Base-by-base conservation (phyloP, 2,888 invertebrate species). In the Epistrophella euchroma region DNA sequence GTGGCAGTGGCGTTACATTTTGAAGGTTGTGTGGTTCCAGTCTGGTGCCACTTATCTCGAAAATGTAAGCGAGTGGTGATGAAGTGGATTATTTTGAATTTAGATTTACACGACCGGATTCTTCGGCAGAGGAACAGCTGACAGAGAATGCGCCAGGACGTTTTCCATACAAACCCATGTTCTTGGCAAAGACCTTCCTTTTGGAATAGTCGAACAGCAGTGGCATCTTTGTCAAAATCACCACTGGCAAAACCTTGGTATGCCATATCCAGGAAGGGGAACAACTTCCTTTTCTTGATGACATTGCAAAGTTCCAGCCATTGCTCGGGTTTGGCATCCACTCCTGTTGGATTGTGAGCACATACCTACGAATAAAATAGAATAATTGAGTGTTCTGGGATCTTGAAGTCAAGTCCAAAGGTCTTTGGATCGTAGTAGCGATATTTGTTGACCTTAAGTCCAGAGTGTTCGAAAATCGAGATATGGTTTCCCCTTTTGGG, bases 401-500 rank as follows among this genome's bases (percentile, higher is more conserved):
- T 98, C 87, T 95, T 93, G 89, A 98, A 97, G 92, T 99, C 98
- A 91, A 99, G 96, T 2, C 98, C 98, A 91, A 97, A 97, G 2
- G 97, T 98, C 89, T 96, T 96, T 1, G 98, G 95, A 91, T 99
- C 97, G 92, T 97, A 99, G 93, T 99, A 99, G 88, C 96, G 95
- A 93, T 99, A 99, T 75, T 95, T 94, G 91, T 98, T 97, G 62
- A 98, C 96, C 15, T 96, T 94, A 74, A 99, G 92, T 4, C 97
- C 97, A 68, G 97, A 94, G 90, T 96, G 96, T 93, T 97, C 98
- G 93, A 99, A 98, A 90, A 99, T 95, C 72, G 98, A 98, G 0
- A 95, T 96, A 92, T 99, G 99, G 93, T 99, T 99, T 71, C 99
- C 99, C 99, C 99, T 99, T 0, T 99, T 96, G 4, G 99, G 99